Base-by-base conservation (phyloP, 2,797 vertebrate genomes). In the Lacerta agilis region DNA sequence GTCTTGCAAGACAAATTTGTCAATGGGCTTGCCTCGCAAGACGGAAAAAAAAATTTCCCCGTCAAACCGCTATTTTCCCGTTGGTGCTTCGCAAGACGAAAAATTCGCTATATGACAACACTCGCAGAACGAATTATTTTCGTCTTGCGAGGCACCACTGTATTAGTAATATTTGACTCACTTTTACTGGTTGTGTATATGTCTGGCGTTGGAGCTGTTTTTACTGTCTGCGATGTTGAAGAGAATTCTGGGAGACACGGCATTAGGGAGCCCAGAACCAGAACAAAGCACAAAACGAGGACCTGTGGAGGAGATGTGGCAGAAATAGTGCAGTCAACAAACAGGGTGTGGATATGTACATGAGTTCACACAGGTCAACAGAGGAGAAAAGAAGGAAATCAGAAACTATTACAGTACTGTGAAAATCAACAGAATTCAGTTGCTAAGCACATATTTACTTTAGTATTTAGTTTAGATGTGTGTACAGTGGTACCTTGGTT, bases 191-290 rank as follows among this genome's bases (percentile, higher is more conserved):
- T 97, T 87, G 98, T 97, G 95, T 99, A 99, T 95, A 98, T 96
- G 91, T 99, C 98, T 94, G 97, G 97, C 25, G 97, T 93, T 41
- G 97, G 96, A 55, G 96, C 91, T 86, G 98, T 97, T 97, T 98
- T 97, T 95, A 98, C 97, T 95, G 97, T 98, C 96, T 98, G 98
- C 82, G 98, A 97, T 94, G 97, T 91, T 89, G 97, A 97, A 93
- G 98, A 97, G 95, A 99, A 97, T 93, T 96, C 97, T 2, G 97
- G 97, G 93, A 99, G 96, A 96, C 98, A 99, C 85, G 98, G 98
- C 92, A 98, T 97, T 82, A 99, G 96, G 93, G 98, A 98, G 94
- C 99, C 99, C 96, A 99, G 97, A 95, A 99, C 98, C 96, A 99
- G 97, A 92, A 99, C 97, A 3, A 99, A 99, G 95, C 99, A 99